Conservation (phyloP, 2,888 invertebrate genomes). For the Tigriopus californicus region DNA sequence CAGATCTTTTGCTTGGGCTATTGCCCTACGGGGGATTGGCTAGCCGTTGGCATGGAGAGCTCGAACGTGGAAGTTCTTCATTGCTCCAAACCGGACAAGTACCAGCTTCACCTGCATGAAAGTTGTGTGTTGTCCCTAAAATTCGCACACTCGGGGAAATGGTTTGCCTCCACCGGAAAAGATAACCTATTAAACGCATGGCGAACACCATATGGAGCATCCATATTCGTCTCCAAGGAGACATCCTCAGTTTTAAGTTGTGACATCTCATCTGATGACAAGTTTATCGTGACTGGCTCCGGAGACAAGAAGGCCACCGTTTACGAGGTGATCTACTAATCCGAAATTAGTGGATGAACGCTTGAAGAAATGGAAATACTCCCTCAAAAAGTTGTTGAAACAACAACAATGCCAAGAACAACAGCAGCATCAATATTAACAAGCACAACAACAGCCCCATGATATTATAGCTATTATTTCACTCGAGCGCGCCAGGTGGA, state of each 20-base stretch:
- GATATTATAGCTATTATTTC: no score
- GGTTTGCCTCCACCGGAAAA: constrained; percentile 89
- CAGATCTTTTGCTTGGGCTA: constrained; percentile 84
- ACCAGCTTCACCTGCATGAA: constrained; percentile 85
- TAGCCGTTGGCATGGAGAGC: constrained; percentile 93
- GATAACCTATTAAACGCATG: constrained; percentile 85
- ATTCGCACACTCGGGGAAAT: constrained; percentile 83
- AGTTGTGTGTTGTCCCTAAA: constrained; percentile 82
- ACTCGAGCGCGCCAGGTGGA: no score
- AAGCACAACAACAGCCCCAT: no score
- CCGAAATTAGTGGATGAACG: neutral
- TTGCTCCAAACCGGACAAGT: constrained; percentile 75
- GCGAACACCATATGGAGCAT: constrained; percentile 84
- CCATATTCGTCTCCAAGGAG: constrained; percentile 77
- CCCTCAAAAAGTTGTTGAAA: no score
- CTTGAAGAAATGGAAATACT: neutral
- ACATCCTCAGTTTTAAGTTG: constrained; percentile 88
- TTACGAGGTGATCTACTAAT: constrained; percentile 73
- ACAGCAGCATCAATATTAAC: no score
- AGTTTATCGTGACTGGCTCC: constrained; percentile 87
- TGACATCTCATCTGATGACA: constrained; percentile 89
- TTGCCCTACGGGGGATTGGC: constrained; percentile 85
- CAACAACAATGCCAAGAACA: no score
- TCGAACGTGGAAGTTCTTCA: constrained; percentile 81
- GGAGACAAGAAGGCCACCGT: constrained; percentile 93